Base-by-base conservation (phyloP, 2,888 invertebrate genomes). In the Trachelus stipa region DNA sequence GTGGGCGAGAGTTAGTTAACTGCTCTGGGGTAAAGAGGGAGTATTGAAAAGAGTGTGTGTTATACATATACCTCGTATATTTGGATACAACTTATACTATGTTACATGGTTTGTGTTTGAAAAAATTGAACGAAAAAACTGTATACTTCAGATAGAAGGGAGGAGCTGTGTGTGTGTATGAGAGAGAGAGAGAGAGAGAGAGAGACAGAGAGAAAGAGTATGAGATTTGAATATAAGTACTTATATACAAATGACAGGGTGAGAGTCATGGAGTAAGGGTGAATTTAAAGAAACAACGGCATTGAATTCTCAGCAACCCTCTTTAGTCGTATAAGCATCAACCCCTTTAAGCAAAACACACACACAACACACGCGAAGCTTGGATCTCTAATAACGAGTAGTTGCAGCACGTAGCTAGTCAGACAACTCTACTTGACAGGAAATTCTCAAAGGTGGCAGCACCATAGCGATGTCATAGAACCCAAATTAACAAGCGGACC, bases 121-220 rank as follows among this genome's bases (percentile, higher is more conserved):
- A 23, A 56, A 56, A 56, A 56, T 6, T 6, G 2, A 0, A 15
- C 6, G 40, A 40, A 40, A 1, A 40, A 40, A 23, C 2, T 56
- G 23, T 23, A 23, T 0, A 56, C 2, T 56, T 15, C 23, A 23
- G 23, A 56, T 23, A 23, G 2, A 56, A 56, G 23, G 6, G 9
- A 34, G 76, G 40, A 40, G 30, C 12, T 40, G 73, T 56, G 34
- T 69, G 33, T 75, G 40, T 68, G 69, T 33, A 1, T 31, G 33
- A 1, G 34, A 0, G 34, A 1, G 34, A 34, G 34, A 11, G 73
- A 75, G 68, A 69, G 73, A 75, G 35, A 35, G 11, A 35, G 35
- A 73, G 56, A 74, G 77, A 69, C 74, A 75, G 68, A 69, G 73
- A 73, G 40, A 76, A 34, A n/a, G 23, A 74, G 23, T 6, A 74